A percentile compares a stretch with the other conserved stretches of the same genome.
Evolutionary conservation across 2,797 vertebrate genomes (phyloP).

Genomic region (Sebastes hopkinsi): DNA sequence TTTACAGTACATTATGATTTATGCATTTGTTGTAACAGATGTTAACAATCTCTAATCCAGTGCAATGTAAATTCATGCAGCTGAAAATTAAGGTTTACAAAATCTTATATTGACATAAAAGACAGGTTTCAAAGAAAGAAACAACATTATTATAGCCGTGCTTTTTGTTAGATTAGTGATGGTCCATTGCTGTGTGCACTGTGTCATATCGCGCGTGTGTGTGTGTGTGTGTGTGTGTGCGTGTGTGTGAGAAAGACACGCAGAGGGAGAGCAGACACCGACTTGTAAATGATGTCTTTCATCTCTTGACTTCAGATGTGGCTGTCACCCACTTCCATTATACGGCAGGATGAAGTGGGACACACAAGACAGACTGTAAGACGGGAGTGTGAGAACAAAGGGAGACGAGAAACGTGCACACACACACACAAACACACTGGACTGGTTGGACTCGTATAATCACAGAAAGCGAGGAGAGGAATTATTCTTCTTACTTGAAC

Average conservation of each 20-base stretch:
- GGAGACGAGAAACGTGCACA: conserved; percentile 23
- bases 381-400: conserved; percentile 74
- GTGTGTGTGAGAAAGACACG: conserved; percentile 17
- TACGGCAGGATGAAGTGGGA: conserved; percentile 70
- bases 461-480: conserved; percentile 21
- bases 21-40: neutral
- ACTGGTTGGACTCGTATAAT: conserved; percentile 28
- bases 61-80: neutral
- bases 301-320: conserved; percentile 79
- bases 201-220: neutral
- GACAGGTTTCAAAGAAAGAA: neutral
- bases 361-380: conserved; percentile 67
- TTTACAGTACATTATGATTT: neutral
- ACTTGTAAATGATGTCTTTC: conserved; percentile 82
- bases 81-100: neutral
- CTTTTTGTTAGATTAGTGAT: neutral
- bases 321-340: conserved; percentile 77
- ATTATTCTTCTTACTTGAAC: conserved; percentile 40
- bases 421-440: conserved; percentile 12
- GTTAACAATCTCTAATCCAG: neutral
- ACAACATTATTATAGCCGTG: neutral
- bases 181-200: neutral
- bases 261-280: conserved; percentile 64
- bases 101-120: neutral
- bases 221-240: neutral